A percentile compares a stretch with the other conserved stretches of the same genome.
These are phyloP conservation scores for Eufriesea mexicana DNA, from an alignment of 1,140 invertebrate species.

Conservation along the genomic window DNA sequence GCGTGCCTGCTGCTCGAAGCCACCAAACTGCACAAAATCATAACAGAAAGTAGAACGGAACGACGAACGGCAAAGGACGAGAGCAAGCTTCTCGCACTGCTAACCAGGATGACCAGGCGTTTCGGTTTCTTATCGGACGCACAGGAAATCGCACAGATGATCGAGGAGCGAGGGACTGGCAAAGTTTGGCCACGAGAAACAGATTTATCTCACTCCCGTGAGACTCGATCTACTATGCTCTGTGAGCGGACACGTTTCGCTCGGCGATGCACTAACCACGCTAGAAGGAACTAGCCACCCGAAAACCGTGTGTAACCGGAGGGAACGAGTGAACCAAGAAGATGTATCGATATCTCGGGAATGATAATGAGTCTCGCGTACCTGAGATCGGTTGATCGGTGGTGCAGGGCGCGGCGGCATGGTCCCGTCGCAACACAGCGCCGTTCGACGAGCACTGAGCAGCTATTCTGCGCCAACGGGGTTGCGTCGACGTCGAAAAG, in stretches of 20 bases:
- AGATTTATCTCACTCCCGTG: constrained; percentile 15
- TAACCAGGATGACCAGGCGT: neutral
- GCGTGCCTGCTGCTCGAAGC: neutral
- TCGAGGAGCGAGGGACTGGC: neutral
- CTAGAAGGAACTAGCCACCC: too few relatives aligned
- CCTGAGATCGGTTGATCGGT: constrained; percentile 78
- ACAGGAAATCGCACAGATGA: constrained; percentile 10
- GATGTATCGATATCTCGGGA: neutral
- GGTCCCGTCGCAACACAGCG: constrained; percentile 79
- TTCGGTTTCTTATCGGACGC: too few relatives aligned
- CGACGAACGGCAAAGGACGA: constrained; percentile 4
- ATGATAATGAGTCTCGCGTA: constrained; percentile 68
- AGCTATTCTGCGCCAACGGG: constrained; percentile 74
- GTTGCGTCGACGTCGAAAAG: constrained; percentile 80
- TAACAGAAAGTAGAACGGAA: neutral
- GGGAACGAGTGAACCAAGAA: neutral
- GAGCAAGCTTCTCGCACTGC: neutral
- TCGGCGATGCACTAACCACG: neutral
- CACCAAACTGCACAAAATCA: constrained; percentile 6
- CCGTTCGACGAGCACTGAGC: constrained; percentile 80
- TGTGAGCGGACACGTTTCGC: constrained; percentile 22
- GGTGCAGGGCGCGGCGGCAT: constrained; percentile 80
- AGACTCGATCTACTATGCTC: neutral
- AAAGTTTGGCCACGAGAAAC: neutral
- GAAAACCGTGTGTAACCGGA: too few relatives aligned